Base-by-base conservation (phyloP, 92 coral and sea anemone species). In the Palythoa grandis region DNA sequence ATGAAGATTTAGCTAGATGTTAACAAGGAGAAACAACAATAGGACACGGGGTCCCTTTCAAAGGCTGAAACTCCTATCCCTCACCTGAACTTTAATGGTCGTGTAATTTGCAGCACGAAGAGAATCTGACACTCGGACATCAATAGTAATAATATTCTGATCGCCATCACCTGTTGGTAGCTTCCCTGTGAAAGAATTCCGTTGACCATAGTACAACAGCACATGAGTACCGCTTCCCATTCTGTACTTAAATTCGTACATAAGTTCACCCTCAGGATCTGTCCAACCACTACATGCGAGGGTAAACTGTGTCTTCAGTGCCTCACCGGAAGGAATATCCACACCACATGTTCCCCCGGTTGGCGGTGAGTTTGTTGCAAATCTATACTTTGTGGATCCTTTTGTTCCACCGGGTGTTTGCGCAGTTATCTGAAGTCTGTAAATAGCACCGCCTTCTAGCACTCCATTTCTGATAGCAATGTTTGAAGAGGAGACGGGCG, bases 281-380 rank as follows among this genome's bases (percentile, higher is more conserved):
- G 70, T 56, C 97, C 97, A 93, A 6, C 86, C 84, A 60, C 79
- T 71, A 69, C 97, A 93, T 5, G 61, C n/a, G 50, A 93, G 87
- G 12, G n/a, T 38, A 60, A 91, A 93, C 70, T 16, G 56, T 39
- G 97, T 91, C 70, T 70, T 78, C 73, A 91, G 76, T 19, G 97
- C 91, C 40, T 65, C 50, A n/a, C 97, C 97, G 37, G 88, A 74
- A 13, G 76, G 52, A 9, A 87, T 91, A 38, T 57, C 50, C 13
- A 68, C 93, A 1, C 48, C 22, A 48, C 97, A 93, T 1, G 24
- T 39, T 9, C 97, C 97, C 11, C 89, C 83, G 1, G 67, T 40
- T n/a, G 97, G 97, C 5, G 89, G 86, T 39, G 82, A 72, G 74
- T 93, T 89, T 16, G 88, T 89, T 23, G 65, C 72, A 56, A 92